Conservation (phyloP, 1,140 invertebrate genomes). For the Cherax quadricarinatus region DNA sequence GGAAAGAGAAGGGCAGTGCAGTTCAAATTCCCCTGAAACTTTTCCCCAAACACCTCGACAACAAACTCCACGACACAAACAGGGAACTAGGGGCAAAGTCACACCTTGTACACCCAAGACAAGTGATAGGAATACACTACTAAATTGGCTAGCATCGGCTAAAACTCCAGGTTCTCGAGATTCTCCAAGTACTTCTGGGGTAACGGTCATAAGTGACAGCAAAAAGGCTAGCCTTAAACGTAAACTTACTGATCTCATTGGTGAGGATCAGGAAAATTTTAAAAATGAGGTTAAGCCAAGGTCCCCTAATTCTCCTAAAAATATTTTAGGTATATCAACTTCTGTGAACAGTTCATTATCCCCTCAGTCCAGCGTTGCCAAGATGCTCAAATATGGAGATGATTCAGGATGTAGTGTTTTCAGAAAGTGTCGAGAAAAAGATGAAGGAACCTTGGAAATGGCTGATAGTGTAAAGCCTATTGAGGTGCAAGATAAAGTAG, state of each 20-base stretch:
- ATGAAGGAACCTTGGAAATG: conserved; percentile 32
- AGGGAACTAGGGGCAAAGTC: neutral
- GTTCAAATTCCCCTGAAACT: neutral
- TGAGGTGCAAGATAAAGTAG: conserved; percentile 40
- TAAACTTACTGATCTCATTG: conserved; percentile 65
- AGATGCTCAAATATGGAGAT: conserved; percentile 66
- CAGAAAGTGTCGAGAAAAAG: neutral
- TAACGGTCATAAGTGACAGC: conserved; percentile 37
- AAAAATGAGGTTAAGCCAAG: conserved; percentile 14
- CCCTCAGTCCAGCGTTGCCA: conserved; percentile 45
- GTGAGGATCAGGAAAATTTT: conserved; percentile 56
- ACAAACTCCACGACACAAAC: neutral
- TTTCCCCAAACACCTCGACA: conserved; percentile 3
- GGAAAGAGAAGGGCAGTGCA: neutral
- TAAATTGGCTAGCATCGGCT: conserved; percentile 57
- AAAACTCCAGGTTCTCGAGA: conserved; percentile 52
- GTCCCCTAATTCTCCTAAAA: conserved; percentile 45
- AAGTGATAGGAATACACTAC: conserved; percentile 60
- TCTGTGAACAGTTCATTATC: conserved; percentile 8
- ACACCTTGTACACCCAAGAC: conserved; percentile 68
- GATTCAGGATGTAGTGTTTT: neutral
- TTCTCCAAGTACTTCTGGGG: neutral
- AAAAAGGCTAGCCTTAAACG: conserved; percentile 63
- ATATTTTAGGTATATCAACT: conserved; percentile 35
- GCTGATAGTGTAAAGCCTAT: conserved; percentile 65